Conservation (phyloP, 1,140 invertebrate species). For the Agrypnia vestita region DNA sequence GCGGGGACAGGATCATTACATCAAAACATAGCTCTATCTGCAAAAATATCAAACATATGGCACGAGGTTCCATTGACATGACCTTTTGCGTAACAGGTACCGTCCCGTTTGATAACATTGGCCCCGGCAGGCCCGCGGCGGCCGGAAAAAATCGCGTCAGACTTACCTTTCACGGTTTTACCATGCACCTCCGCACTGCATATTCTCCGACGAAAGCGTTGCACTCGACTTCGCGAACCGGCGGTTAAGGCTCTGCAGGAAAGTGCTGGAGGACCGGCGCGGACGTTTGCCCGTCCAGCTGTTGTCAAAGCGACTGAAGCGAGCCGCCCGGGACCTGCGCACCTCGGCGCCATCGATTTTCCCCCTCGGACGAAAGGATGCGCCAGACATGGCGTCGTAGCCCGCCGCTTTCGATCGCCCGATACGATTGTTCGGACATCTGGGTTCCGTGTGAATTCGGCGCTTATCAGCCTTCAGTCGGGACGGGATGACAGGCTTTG, state of each 20-base stretch:
- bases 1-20: no score
- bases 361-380: slow-evolving; percentile 31
- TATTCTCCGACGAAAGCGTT: slow-evolving; percentile 28
- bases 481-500: not conserved
- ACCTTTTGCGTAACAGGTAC: slow-evolving; percentile 57
- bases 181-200: slow-evolving; percentile 50
- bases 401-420: not conserved
- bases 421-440: not conserved
- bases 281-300: slow-evolving; percentile 53
- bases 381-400: slow-evolving; percentile 17
- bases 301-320: slow-evolving; percentile 56
- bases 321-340: slow-evolving; percentile 49
- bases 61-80: slow-evolving; percentile 47
- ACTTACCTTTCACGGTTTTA: slow-evolving; percentile 55
- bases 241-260: slow-evolving; percentile 14
- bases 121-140: not conserved
- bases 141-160: not conserved
- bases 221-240: slow-evolving; percentile 32
- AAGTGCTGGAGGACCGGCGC: not conserved
- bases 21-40: not conserved
- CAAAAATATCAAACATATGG: slow-evolving; percentile 45
- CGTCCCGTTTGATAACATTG: slow-evolving; percentile 46
- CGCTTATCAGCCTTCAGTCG: not conserved
- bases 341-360: slow-evolving; percentile 55
- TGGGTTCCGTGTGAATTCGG: not conserved